phyloP scores from a whole-genome alignment of 2,888 invertebrate genomes.

The Coenonympha arcania region DNA sequence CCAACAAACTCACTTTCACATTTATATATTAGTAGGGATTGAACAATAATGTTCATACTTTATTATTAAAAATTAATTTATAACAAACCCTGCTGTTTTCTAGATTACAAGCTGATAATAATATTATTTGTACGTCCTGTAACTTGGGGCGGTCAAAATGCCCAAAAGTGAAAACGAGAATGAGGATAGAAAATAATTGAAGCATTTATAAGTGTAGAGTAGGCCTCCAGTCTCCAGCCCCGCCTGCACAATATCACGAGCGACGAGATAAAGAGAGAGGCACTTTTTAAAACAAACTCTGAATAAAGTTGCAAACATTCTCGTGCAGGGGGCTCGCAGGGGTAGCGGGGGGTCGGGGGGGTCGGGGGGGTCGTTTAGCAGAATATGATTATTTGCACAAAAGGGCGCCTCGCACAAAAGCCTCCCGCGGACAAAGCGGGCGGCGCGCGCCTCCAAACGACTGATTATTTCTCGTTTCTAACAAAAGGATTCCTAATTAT shows the following conservation, averaged over 20 bases:
- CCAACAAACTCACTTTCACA: no score
- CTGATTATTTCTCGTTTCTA: slow-evolving; percentile 50
- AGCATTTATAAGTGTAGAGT: not conserved
- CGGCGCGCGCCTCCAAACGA: slow-evolving; percentile 44
- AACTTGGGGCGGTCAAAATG: no score
- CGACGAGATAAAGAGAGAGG: slow-evolving; percentile 18
- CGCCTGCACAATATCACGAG: slow-evolving; percentile 9
- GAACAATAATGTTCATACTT: no score
- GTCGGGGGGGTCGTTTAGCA: slow-evolving; percentile 34
- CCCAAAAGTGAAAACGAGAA: no score
- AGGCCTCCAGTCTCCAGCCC: not conserved
- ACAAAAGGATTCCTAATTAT: slow-evolving; percentile 48
- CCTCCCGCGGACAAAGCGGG: slow-evolving; percentile 47
- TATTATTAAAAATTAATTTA: no score
- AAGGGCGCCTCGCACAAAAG: slow-evolving; percentile 39
- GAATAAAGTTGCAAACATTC: slow-evolving; percentile 29
- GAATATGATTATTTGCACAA: slow-evolving; percentile 48
- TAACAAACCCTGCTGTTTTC: no score
- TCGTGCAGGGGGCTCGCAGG: slow-evolving; percentile 25
- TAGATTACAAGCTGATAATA: no score
- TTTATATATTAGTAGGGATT: no score
- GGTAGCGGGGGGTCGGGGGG: slow-evolving; percentile 15
- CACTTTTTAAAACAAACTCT: slow-evolving; percentile 19
- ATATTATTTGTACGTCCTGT: no score
- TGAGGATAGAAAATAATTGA: no score